Evolutionary conservation across 2,113 vertebrate species (phyloP), one percentile per base, ranked within the genome.

Genomic region (Dipodomys spectabilis): DNA sequence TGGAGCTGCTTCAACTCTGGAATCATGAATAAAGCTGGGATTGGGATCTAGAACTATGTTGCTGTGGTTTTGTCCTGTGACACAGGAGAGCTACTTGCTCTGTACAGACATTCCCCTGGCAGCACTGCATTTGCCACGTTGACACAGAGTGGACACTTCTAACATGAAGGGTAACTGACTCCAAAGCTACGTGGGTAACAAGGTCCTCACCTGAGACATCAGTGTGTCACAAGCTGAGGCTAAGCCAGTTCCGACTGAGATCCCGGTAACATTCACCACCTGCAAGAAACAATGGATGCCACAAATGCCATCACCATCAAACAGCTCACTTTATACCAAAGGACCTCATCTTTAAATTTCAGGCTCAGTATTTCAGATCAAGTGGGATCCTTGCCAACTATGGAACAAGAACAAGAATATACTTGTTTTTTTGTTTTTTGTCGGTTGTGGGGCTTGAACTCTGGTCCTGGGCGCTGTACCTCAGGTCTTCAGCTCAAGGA

Each of bases 231-330:
- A 98, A 0, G 98, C 97, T 0, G 98, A 97, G 78, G 98, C 96
- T 79, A 98, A 94, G 72, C 98, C 98, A 0, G 97, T 97, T 8
- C 98, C 98, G 9, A 98, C 96, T 13, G 98, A 98, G 96, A 98
- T 97, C 53, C 98, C 98, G 9, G 97, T 97, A 10, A 98, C 96
- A 2, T 98, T 98, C 94, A 98, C 97, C 68, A 98, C 97, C 98
- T 98, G 93, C 28, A 89, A 92, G 92, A 0, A 30, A 83, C 23
- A 10, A 20, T 19, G 35, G 22, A 16, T 22, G 16, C 27, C 27
- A 18, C 5, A 3, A 25, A 15, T 4, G 7, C 4, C 69, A 68
- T 45, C 1, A 19, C 32, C 44, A 27, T 9, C 73, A 62, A 20
- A 57, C 15, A 32, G 45, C n/a, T 23, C 19, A 32, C 25, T n/a